Evolutionary conservation across 2,113 vertebrate genomes (phyloP).

Genomic region (Phodopus roborovskii): DNA sequence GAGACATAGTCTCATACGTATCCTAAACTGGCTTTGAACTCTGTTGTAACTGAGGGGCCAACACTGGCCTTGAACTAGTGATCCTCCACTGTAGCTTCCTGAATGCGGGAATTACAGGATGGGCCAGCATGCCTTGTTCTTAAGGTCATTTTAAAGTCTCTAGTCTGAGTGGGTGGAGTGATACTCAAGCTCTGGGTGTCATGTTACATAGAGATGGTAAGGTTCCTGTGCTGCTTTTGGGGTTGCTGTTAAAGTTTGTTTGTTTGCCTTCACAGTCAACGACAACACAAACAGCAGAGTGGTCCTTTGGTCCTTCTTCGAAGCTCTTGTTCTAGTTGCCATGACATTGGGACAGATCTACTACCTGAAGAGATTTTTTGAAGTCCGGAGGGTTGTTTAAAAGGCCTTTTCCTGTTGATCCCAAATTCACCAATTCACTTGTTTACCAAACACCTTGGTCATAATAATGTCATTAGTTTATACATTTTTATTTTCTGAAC

Average conservation of each 20-base stretch:
- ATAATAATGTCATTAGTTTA: conserved; percentile 85
- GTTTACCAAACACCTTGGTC: conserved; percentile 88
- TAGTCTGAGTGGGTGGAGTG: background rate
- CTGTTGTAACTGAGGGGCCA: background rate
- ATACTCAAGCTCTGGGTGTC: background rate
- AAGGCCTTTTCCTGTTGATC: conserved; percentile 79
- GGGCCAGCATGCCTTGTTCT: background rate
- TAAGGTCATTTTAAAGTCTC: background rate
- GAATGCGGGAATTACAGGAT: background rate
- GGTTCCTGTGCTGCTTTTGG: background rate
- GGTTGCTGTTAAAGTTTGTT: conserved; percentile 24
- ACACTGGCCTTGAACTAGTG: background rate
- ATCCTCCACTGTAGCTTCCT: background rate
- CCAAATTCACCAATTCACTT: conserved; percentile 83
- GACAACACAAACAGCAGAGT: conserved; percentile 99
- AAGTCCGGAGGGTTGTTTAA: conserved; percentile 99
- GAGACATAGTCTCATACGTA: background rate
- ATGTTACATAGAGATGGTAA: background rate
- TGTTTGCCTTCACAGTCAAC: conserved; percentile 89
- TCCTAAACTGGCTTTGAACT: background rate
- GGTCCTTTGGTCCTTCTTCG: conserved; percentile 99
- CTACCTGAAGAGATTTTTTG: conserved; percentile 99
- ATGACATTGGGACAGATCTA: conserved; percentile 99
- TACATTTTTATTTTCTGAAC: conserved; percentile 85
- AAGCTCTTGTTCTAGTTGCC: conserved; percentile 98